Conservation (phyloP, 2,888 invertebrate species). For the Brachyopa scutellaris region DNA sequence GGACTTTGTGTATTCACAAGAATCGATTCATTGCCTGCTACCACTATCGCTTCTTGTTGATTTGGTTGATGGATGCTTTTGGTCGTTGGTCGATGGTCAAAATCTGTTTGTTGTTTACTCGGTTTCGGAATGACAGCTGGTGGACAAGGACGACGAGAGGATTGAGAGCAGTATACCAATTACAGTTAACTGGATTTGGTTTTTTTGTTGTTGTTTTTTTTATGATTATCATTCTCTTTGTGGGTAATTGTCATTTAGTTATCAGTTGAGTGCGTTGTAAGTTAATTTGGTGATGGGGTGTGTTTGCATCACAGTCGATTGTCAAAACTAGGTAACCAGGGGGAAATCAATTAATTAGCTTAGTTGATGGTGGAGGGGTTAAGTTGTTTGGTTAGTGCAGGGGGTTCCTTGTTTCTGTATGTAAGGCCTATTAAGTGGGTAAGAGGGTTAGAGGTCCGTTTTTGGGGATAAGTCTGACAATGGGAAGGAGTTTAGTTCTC, state of each 20-base stretch:
- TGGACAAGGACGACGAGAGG: not conserved
- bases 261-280: constrained; percentile 30
- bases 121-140: constrained; percentile 8
- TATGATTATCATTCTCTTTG: constrained; percentile 37
- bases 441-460: too few species aligned
- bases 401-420: too few species aligned
- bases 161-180: constrained; percentile 18
- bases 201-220: constrained; percentile 28
- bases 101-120: constrained; percentile 70
- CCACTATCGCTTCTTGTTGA: constrained; percentile 64
- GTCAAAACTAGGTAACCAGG: constrained; percentile 24
- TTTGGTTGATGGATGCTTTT: constrained; percentile 67
- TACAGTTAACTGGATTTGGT: constrained; percentile 48
- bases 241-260: constrained; percentile 54
- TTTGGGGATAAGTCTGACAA: too few species aligned
- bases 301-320: not conserved
- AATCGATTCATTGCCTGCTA: constrained; percentile 66
- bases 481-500: too few species aligned
- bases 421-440: too few species aligned
- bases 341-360: constrained; percentile 51
- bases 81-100: constrained; percentile 53
- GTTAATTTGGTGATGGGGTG: not conserved
- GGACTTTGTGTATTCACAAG: constrained; percentile 5
- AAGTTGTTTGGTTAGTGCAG: too few species aligned
- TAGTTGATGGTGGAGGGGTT: not conserved